phyloP scores from a whole-genome alignment of 2,113 vertebrate species.

The rabbit (Oryctolagus cuniculus) region mOryCun1.1 NC_091440.1:8579501-8580000 shows the following conservation, averaged over 20 bases:
- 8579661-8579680: background rate
- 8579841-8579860: background rate
- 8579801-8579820: no score
- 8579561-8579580: background rate
- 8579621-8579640: no score
- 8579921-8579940: accelerated
- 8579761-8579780: background rate
- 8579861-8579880: accelerated
- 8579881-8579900: background rate
- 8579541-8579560: background rate
- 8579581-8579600: background rate
- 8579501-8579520: background rate
- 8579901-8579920: background rate
- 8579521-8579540: background rate
- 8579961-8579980: background rate
- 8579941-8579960: background rate
- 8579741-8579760: background rate
- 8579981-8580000: background rate
- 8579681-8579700: background rate
- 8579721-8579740: background rate
- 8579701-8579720: background rate
- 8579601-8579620: background rate
- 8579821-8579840: no score
- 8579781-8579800: no score
- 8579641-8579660: background rate